Base-by-base conservation (phyloP, 2,113 vertebrate genomes). In the Notarius lentiginosus region DNA sequence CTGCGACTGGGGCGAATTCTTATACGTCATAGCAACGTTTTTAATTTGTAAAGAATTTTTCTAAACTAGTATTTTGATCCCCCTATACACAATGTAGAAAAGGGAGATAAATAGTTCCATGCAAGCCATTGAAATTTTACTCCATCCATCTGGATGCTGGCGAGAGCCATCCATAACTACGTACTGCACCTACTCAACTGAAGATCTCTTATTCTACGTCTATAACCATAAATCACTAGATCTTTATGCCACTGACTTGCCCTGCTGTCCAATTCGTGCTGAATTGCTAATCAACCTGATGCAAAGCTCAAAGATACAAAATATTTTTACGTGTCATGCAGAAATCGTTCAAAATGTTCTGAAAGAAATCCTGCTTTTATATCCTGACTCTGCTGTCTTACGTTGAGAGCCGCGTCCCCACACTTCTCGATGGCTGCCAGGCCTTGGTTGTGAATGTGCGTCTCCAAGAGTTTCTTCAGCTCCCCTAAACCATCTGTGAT, bases 361-460 rank as follows among this genome's bases (percentile, higher is more conserved):
- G 2, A 72, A 72, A 9, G 1, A 75, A 75, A 27, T 56, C 5
- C 9, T 14, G 73, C 24, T 7, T 77, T 77, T 8, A 7, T 8
- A 7, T 24, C 24, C 12, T 20, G 22, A 55, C 10, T 55, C 15
- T 61, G 56, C 58, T 24, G 56, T 14, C 96, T 93, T 95, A 97
- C 98, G 81, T 99, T 99, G 90, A 99, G 94, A 88, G 98, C 98
- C 15, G 98, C 96, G 94, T 99, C 98, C 53, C 98, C 98, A 87
- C 98, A 99, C 91, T 99, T 99, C 93, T 99, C 98, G 22, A 99
- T 99, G 81, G 98, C 98, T 53, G 98, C 98, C 89, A 99, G 95
- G 92, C 98, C 98, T 93, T 99, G 98, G 94, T 99, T 99, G 93
- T 99, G 97, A 94, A 99, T 99, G 92, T 99, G 98, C 0, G 97